Evolutionary conservation across 1,140 invertebrate species (phyloP).

Genomic region (Chironomus tepperi): DNA sequence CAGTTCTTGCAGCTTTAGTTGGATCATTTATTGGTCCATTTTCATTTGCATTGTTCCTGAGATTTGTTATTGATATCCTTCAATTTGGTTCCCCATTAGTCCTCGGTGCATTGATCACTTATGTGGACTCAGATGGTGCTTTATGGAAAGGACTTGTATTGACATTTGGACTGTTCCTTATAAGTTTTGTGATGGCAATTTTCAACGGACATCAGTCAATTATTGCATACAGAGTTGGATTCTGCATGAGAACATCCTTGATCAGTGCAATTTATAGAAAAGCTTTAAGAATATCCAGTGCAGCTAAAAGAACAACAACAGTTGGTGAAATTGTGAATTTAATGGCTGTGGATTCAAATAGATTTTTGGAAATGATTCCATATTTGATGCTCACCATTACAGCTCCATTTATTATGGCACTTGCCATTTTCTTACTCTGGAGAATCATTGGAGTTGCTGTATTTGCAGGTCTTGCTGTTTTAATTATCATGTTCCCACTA

Average conservation of each 20-base stretch:
- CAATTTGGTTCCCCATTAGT: neutral
- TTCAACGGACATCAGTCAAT: conserved; percentile 77
- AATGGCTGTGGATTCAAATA: neutral
- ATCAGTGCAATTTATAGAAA: conserved; percentile 87
- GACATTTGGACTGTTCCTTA: conserved; percentile 77
- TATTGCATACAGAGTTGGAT: conserved; percentile 74
- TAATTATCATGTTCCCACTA: conserved; percentile 35
- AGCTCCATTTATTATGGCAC: conserved; percentile 48
- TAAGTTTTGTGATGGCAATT: conserved; percentile 65
- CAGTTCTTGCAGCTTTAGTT: conserved; percentile 56
- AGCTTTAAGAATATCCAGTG: conserved; percentile 61
- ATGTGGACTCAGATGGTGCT: neutral
- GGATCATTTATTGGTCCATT: conserved; percentile 72
- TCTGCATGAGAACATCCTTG: conserved; percentile 77
- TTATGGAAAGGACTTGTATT: conserved; percentile 64
- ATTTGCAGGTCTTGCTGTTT: conserved; percentile 47
- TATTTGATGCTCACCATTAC: conserved; percentile 32
- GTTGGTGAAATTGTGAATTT: conserved; percentile 16
- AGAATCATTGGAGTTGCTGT: conserved; percentile 42
- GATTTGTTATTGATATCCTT: neutral
- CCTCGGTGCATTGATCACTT: neutral
- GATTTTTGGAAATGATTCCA: conserved; percentile 53
- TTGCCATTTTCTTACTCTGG: conserved; percentile 50
- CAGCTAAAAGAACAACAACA: conserved; percentile 37
- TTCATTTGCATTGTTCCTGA: conserved; percentile 49